Evolutionary conservation across 2,113 vertebrate species (phyloP), one percentile per base, ranked within the genome.

Genomic region (Peromyscus polionotus): DNA sequence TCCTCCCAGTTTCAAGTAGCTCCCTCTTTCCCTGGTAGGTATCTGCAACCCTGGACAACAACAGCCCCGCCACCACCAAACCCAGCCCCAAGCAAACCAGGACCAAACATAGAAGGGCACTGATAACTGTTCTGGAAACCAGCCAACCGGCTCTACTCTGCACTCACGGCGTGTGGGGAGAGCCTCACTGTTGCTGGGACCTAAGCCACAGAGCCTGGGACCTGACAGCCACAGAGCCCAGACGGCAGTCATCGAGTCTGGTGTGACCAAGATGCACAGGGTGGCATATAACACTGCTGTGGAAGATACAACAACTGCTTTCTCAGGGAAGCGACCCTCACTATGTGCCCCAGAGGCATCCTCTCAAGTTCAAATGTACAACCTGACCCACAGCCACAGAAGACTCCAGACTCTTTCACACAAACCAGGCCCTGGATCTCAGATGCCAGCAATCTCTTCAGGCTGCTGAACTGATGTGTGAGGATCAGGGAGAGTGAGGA

Each of bases 231-330:
- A 42, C 42, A 42, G 42, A 42, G 59, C 61, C 81, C 31, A 61
- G 36, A 33, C 7, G 4, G 26, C 1, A 1, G 70, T n/a, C 65
- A 42, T 45, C 45, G 42, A 45, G 45, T 7, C 7, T 68, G 51
- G 12, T 26, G 3, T 7, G 39, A 65, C 63, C 31, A 8, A 54
- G 93, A 73, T 1, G 77, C 93, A 51, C 2, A 13, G 76, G 17
- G 8, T 2, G 45, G 11, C 77, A 10, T 2, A 0, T 26, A 26
- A 8, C n/a, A 45, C 39, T 26, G 73, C 39, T 39, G 33, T 68
- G 3, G 1, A 0, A 5, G 3, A 5, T 1, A 17, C 0, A 4
- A 5, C 0, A 4, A 5, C 7, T 28, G n/a, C 81, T 84, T 87
- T 67, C 85, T 68, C 85, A n/a, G 48, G 24, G 36, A 20, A 57